Evolutionary conservation across 1,140 invertebrate species (phyloP).

Genomic region (Anadara kagoshimensis): DNA sequence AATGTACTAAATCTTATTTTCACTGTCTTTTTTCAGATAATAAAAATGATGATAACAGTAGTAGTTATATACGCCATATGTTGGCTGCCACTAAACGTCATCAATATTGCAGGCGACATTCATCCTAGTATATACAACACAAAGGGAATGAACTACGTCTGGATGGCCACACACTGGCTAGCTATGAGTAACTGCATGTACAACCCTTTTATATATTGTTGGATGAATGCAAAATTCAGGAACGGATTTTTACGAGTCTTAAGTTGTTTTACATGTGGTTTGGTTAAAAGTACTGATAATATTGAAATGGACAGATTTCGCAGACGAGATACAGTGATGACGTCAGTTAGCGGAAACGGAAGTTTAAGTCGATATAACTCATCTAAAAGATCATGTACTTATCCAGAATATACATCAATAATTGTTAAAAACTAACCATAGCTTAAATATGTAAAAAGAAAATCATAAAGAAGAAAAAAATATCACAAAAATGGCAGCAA

Average conservation of each 20-base stretch:
- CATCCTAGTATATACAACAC: constrained; percentile 69
- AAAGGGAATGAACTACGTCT: constrained; percentile 72
- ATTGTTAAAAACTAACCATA: no score
- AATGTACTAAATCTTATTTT: no score
- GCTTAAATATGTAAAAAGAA: no score
- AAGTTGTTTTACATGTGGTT: constrained; percentile 48
- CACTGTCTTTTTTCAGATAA: constrained; percentile 85
- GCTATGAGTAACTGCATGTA: constrained; percentile 94
- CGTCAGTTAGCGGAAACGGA: constrained; percentile 36
- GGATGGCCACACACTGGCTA: constrained; percentile 81
- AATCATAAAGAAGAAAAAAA: no score
- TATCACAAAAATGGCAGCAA: no score
- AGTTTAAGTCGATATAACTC: constrained; percentile 19
- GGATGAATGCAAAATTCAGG: constrained; percentile 89
- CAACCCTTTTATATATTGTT: constrained; percentile 94
- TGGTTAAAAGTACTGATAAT: constrained; percentile 33
- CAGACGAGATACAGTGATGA: constrained; percentile 41
- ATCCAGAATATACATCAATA: no score
- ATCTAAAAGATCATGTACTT: constrained; percentile 17
- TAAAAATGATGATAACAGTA: constrained; percentile 93
- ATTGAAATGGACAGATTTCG: constrained; percentile 45
- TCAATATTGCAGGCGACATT: constrained; percentile 74
- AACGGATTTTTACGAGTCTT: constrained; percentile 69
- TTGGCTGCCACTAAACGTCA: constrained; percentile 89
- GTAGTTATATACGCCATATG: constrained; percentile 89